Conservation (phyloP, 2,113 vertebrate genomes). For the Alethe diademata region DNA sequence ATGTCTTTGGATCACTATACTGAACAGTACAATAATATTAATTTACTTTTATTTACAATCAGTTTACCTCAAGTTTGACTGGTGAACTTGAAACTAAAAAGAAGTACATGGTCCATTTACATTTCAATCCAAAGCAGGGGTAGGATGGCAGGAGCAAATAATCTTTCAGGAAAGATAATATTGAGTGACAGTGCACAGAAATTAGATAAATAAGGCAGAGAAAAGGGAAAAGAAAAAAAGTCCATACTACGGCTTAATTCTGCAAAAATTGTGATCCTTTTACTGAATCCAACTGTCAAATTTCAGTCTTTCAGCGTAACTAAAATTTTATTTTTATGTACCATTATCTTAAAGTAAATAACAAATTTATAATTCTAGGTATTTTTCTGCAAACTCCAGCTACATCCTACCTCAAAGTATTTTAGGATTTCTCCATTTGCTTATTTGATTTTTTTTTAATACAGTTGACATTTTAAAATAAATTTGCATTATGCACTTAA, state of each 20-base stretch:
- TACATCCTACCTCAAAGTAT: neutral
- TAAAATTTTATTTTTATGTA: neutral
- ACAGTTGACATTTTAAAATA: neutral
- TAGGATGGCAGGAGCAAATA: neutral
- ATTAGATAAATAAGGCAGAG: neutral
- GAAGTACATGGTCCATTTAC: neutral
- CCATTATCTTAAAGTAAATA: neutral
- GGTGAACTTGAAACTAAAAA: conserved; percentile 31
- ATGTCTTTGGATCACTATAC: neutral
- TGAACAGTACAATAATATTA: neutral
- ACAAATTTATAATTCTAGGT: neutral
- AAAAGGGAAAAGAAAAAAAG: neutral
- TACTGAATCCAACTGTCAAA: neutral
- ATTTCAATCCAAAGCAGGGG: neutral
- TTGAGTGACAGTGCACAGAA: neutral
- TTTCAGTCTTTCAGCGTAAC: neutral
- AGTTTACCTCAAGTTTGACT: neutral
- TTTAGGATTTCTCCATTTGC: neutral
- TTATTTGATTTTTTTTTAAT: neutral
- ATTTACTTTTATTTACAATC: neutral
- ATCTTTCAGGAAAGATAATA: neutral
- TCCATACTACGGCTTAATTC: neutral
- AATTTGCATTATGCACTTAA: neutral
- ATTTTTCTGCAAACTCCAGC: neutral
- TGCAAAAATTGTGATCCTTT: neutral